These are phyloP conservation scores for Conus ventricosus DNA, from an alignment of 1,140 invertebrate genomes.

Conservation along the genomic window DNA sequence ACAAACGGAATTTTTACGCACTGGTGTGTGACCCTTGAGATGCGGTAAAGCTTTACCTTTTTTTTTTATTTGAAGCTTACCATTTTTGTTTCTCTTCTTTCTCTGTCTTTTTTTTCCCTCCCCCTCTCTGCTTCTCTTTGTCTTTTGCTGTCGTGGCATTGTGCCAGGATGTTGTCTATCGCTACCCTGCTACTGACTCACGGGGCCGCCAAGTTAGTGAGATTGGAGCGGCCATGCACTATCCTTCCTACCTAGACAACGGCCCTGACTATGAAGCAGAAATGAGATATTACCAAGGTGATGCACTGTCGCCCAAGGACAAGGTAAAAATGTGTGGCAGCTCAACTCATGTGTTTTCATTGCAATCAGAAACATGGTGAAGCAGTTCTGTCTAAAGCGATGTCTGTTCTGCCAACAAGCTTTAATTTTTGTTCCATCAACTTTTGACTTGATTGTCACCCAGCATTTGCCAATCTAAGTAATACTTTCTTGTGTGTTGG, in stretches of 20 bases:
- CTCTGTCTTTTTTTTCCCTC: slow-evolving; percentile 36
- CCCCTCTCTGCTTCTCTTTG: slow-evolving; percentile 20
- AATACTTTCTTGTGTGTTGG: too few relatives aligned
- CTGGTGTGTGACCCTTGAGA: background rate
- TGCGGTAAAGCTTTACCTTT: background rate
- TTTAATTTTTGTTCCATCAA: background rate
- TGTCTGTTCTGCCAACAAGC: background rate
- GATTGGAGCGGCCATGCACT: slow-evolving; percentile 63
- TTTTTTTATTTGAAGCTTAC: background rate
- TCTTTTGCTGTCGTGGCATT: slow-evolving; percentile 38
- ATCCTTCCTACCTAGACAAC: slow-evolving; percentile 69
- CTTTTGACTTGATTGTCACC: background rate
- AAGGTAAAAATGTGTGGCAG: slow-evolving; percentile 59
- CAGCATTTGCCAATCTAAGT: too few relatives aligned
- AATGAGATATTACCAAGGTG: slow-evolving; percentile 70
- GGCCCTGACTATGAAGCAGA: slow-evolving; percentile 70
- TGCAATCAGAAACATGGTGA: background rate
- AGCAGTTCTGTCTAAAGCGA: background rate
- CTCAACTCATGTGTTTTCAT: background rate
- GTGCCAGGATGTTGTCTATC: slow-evolving; percentile 57
- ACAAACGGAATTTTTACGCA: background rate
- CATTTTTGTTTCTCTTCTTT: slow-evolving; percentile 21
- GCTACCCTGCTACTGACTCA: slow-evolving; percentile 50
- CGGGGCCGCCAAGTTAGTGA: slow-evolving; percentile 58
- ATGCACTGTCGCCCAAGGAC: slow-evolving; percentile 67